Conservation (phyloP, 2,888 invertebrate genomes). For the Podabrus alpinus region DNA sequence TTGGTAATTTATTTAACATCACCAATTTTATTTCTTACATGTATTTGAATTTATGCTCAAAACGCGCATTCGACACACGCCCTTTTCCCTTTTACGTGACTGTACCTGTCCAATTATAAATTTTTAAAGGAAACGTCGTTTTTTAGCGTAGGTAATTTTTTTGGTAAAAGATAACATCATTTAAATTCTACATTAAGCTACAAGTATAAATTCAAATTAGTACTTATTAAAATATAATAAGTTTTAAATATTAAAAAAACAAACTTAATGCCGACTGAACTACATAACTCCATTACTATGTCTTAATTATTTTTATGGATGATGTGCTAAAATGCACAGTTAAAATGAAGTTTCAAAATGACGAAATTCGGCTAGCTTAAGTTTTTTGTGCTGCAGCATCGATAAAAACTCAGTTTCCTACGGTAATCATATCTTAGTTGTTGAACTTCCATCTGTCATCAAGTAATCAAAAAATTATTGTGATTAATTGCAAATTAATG, state of each 20-base stretch:
- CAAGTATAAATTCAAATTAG: conserved; percentile 13
- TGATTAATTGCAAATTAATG: conserved; percentile 1
- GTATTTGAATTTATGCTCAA: conserved; percentile 11
- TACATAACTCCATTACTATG: conserved; percentile 1
- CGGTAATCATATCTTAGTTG: background rate
- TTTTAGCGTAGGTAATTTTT: conserved; percentile 4
- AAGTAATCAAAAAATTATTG: background rate
- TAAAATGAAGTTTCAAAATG: no score
- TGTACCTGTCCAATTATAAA: conserved; percentile 7
- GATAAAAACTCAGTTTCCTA: background rate
- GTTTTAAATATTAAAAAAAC: background rate
- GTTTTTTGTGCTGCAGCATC: background rate
- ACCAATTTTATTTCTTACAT: conserved; percentile 17
- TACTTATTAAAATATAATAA: conserved; percentile 13
- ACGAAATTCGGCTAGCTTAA: background rate
- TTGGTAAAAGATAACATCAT: background rate
- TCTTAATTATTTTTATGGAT: background rate
- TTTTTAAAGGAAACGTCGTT: conserved; percentile 14
- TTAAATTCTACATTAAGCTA: conserved; percentile 2
- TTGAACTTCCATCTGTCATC: background rate
- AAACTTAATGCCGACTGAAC: background rate
- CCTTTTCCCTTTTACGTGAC: conserved; percentile 6
- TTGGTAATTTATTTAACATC: conserved; percentile 23
- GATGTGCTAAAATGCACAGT: background rate
- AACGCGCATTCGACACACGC: conserved; percentile 6